A percentile compares a stretch with the other conserved stretches of the same genome.
phyloP scores from a whole-genome alignment of 92 coral and sea anemone genomes.

The Umimayanthus kanabou region DNA sequence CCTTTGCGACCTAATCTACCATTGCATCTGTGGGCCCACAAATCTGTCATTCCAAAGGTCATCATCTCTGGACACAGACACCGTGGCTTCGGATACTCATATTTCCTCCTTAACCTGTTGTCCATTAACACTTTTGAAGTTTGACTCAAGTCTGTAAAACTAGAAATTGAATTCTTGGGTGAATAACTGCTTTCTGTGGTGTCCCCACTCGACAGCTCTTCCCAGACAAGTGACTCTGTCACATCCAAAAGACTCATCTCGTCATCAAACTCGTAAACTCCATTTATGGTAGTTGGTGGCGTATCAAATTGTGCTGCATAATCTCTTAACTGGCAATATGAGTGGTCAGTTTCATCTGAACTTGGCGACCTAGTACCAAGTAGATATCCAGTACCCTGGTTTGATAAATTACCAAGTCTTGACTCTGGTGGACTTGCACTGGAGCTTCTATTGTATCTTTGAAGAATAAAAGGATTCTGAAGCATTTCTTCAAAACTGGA shows the following conservation, averaged over 20 bases:
- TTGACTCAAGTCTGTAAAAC: conserved; percentile 23
- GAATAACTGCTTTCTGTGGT: conserved; percentile 33
- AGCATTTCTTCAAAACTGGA: not conserved
- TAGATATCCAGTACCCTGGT: conserved; percentile 4
- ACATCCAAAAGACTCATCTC: not conserved
- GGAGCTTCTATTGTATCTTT: not conserved
- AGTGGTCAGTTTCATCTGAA: conserved; percentile 9
- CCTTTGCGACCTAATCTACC: not conserved
- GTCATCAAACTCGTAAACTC: not conserved
- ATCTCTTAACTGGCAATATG: conserved; percentile 35
- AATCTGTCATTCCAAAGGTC: conserved; percentile 37
- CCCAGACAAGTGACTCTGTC: conserved; percentile 37
- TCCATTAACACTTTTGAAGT: not conserved
- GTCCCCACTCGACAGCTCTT: conserved; percentile 25
- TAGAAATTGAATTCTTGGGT: conserved; percentile 13
- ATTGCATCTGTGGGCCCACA: conserved; percentile 38
- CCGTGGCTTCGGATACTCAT: not conserved
- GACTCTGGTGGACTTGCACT: conserved; percentile 34
- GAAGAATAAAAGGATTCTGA: conserved; percentile 28
- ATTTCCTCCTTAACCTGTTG: not conserved
- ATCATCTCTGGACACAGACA: conserved; percentile 31
- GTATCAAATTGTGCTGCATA: conserved; percentile 12
- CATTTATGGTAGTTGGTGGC: not conserved
- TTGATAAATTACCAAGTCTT: conserved; percentile 22
- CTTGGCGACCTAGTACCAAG: not conserved